Evolutionary conservation across 2,797 vertebrate species (phyloP).

Genomic region (Silurus lanzhouensis): DNA sequence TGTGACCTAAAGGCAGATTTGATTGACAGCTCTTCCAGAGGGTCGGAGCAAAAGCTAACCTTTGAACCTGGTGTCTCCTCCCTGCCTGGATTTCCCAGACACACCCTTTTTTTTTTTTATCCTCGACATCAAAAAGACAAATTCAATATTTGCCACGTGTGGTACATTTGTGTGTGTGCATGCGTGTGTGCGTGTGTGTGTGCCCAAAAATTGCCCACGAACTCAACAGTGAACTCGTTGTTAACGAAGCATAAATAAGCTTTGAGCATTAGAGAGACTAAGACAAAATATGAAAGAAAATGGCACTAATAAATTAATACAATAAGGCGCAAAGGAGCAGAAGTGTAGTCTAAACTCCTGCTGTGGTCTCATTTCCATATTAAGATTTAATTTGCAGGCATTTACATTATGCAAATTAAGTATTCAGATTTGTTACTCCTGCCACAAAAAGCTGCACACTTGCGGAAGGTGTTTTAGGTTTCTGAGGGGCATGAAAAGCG

Average conservation of each 20-base stretch:
- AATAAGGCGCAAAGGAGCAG: conserved; percentile 22
- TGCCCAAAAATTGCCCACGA: conserved; percentile 34
- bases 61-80: conserved; percentile 63
- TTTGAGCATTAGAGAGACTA: conserved; percentile 13
- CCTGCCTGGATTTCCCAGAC: conserved; percentile 69
- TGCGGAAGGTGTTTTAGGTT: conserved; percentile 60
- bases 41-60: conserved; percentile 74
- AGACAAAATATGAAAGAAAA: conserved; percentile 14
- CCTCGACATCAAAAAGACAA: conserved; percentile 82
- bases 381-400: conserved; percentile 69
- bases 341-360: conserved; percentile 32
- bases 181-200: conserved; percentile 18
- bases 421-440: conserved; percentile 68
- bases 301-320: neutral
- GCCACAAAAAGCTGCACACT: conserved; percentile 65
- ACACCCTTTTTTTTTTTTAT: conserved; percentile 71
- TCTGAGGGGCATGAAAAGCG: conserved; percentile 21
- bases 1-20: conserved; percentile 63
- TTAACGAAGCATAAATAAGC: conserved; percentile 23
- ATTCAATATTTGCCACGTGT: conserved; percentile 75
- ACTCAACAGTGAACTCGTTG: conserved; percentile 4
- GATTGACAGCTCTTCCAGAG: conserved; percentile 80
- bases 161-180: neutral
- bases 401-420: conserved; percentile 80
- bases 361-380: conserved; percentile 47